These are phyloP conservation scores for Pelodytes ibericus DNA, from an alignment of 2,797 vertebrate genomes.

Conservation along the genomic window DNA sequence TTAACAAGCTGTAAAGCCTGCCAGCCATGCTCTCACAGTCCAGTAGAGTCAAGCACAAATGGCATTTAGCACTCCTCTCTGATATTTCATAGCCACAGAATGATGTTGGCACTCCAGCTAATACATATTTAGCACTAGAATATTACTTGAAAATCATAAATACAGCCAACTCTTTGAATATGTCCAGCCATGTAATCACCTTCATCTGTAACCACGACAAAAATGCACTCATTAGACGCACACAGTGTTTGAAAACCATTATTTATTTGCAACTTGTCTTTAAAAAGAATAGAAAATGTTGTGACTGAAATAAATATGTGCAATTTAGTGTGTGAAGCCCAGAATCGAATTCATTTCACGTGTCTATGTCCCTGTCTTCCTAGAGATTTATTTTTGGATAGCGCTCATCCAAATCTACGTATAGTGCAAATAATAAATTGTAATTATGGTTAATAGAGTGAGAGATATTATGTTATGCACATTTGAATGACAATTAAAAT, in stretches of 20 bases:
- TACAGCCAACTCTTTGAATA: slow-evolving; percentile 1
- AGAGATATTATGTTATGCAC: background rate
- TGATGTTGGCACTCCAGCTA: slow-evolving; percentile 36
- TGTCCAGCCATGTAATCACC: slow-evolving; percentile 12
- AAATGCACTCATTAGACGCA: background rate
- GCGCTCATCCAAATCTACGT: background rate
- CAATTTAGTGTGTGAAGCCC: background rate
- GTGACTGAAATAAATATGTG: background rate
- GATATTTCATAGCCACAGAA: slow-evolving; percentile 41
- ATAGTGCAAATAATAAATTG: background rate
- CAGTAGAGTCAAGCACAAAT: slow-evolving; percentile 48
- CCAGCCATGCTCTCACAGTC: slow-evolving; percentile 52
- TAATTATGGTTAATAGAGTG: background rate
- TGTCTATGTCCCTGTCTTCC: background rate
- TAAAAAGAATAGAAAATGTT: background rate
- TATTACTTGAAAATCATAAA: slow-evolving; percentile 35
- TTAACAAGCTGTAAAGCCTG: slow-evolving; percentile 51
- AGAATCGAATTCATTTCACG: background rate
- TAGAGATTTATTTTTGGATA: slow-evolving; percentile 10
- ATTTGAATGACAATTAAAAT: background rate
- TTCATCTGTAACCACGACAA: background rate
- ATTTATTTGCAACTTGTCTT: background rate
- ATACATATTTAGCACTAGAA: slow-evolving; percentile 31
- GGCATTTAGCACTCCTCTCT: slow-evolving; percentile 39
- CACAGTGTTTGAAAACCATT: background rate